These are phyloP conservation scores for Stomatorhinus walkeri DNA, from an alignment of 2,797 vertebrate species.

Conservation along the genomic window DNA sequence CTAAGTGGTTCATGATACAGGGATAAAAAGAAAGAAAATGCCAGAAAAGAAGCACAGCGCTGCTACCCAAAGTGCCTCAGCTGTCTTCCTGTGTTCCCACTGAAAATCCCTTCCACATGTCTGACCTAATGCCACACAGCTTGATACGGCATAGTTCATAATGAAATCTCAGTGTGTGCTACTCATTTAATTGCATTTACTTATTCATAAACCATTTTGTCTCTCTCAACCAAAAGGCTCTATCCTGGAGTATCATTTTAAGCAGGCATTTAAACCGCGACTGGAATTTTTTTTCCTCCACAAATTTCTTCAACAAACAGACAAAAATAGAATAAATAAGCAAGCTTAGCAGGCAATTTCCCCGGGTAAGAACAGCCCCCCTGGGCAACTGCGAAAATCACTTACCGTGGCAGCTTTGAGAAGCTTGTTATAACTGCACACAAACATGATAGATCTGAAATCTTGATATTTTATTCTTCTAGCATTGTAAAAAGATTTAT, in stretches of 20 bases:
- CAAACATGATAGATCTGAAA: background rate
- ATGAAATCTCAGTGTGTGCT: conserved; percentile 24
- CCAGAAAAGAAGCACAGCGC: background rate
- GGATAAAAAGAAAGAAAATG: background rate
- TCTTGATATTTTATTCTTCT: background rate
- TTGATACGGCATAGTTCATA: conserved; percentile 29
- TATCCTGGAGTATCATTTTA: background rate
- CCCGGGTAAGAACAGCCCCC: background rate
- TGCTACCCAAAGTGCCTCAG: background rate
- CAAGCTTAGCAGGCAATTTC: background rate
- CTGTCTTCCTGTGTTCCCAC: background rate
- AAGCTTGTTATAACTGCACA: background rate
- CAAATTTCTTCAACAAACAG: background rate
- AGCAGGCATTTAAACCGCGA: background rate
- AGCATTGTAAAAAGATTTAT: background rate
- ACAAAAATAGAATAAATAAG: conserved; percentile 9
- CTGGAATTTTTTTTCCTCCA: background rate
- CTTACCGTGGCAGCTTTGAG: background rate
- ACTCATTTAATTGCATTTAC: conserved; percentile 9
- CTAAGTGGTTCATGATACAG: background rate
- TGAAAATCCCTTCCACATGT: background rate
- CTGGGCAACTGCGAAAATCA: background rate
- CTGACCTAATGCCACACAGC: conserved; percentile 27
- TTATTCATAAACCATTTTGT: conserved; percentile 14
- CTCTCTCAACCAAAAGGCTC: background rate